A percentile compares a stretch with the other conserved stretches of the same genome.
These are phyloP conservation scores for Hymenopus coronatus DNA, from an alignment of 2,888 invertebrate genomes.

Conservation along the genomic window DNA sequence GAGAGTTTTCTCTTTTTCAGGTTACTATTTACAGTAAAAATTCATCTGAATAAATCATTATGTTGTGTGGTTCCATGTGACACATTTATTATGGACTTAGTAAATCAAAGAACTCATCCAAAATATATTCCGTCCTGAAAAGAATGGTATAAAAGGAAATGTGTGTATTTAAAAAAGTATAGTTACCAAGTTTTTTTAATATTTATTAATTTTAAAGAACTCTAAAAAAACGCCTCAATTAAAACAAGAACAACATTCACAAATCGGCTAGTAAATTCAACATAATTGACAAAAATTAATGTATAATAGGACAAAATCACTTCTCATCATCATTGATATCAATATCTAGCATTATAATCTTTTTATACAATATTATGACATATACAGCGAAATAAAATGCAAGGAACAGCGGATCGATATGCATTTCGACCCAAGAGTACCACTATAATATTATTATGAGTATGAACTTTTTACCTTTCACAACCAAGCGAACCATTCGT, in stretches of 20 bases:
- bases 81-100: too few species aligned
- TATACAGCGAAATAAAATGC: slow-evolving; percentile 16
- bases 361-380: slow-evolving; percentile 11
- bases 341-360: background rate
- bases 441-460: background rate
- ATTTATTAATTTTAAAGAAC: slow-evolving; percentile 22
- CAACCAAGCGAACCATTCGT: background rate
- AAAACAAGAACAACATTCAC: slow-evolving; percentile 27
- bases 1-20: too few species aligned
- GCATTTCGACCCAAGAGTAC: background rate
- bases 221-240: slow-evolving; percentile 18
- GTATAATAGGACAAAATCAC: slow-evolving; percentile 1
- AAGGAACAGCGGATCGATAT: slow-evolving; percentile 1
- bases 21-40: too few species aligned
- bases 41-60: too few species aligned
- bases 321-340: slow-evolving; percentile 3
- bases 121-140: too few species aligned
- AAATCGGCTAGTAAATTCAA: slow-evolving; percentile 7
- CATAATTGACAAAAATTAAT: slow-evolving; percentile 17
- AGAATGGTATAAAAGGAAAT: too few species aligned
- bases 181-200: background rate
- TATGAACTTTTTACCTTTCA: background rate
- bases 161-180: too few species aligned
- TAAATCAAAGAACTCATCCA: too few species aligned
- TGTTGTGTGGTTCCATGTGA: too few species aligned